Percentiles rank a stretch among this genome's conserved stretches.
Evolutionary conservation across 64 coral and sea anemone genomes (phyloP).

Genomic region (Hydrozoanthus tunicans): DNA sequence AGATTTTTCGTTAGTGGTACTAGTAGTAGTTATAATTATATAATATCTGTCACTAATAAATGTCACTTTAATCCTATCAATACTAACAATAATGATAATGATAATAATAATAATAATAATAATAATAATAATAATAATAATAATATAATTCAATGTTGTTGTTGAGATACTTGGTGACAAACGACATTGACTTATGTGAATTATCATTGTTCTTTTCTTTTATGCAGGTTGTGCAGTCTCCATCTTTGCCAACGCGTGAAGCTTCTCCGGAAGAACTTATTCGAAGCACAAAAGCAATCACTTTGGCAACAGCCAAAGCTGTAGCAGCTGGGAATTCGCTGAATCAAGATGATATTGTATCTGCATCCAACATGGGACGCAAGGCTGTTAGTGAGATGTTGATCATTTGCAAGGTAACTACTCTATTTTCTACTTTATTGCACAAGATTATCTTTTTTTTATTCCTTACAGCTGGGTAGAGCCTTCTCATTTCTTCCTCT

Average conservation of each 20-base stretch:
- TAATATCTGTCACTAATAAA: too few relatives aligned
- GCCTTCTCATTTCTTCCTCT: too few relatives aligned
- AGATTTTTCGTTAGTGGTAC: too few relatives aligned
- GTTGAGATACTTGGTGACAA: too few relatives aligned
- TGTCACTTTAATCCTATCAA: too few relatives aligned
- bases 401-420: slow-evolving; percentile 86
- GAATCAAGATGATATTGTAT: slow-evolving; percentile 90
- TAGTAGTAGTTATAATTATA: too few relatives aligned
- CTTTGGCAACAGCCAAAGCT: slow-evolving; percentile 97
- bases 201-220: not conserved
- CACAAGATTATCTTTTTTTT: not conserved
- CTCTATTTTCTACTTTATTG: not conserved
- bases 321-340: slow-evolving; percentile 95
- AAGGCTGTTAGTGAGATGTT: slow-evolving; percentile 96
- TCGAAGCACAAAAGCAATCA: slow-evolving; percentile 84
- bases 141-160: too few relatives aligned
- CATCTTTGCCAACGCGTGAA: slow-evolving; percentile 64
- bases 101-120: too few relatives aligned
- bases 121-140: too few relatives aligned
- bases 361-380: slow-evolving; percentile 93
- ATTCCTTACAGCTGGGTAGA: not conserved
- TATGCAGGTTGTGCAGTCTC: slow-evolving; percentile 53
- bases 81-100: too few relatives aligned
- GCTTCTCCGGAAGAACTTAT: slow-evolving; percentile 96
- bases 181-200: not conserved